These are phyloP conservation scores for Standfussiana lucernea DNA, from an alignment of 2,888 invertebrate species.

Conservation along the genomic window DNA sequence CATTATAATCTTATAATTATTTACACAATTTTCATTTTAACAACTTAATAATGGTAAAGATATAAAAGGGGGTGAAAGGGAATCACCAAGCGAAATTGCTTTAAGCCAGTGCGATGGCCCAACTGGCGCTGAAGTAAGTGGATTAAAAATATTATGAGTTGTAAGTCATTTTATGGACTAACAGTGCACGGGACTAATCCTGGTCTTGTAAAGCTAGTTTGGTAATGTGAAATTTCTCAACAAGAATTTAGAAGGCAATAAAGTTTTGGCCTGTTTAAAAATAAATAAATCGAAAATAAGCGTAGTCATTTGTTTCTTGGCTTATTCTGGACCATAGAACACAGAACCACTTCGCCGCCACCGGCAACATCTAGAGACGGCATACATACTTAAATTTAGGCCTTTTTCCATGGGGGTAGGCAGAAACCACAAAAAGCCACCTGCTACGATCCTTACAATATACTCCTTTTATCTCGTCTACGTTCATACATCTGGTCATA, in stretches of 20 bases:
- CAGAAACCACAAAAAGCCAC: too few species aligned
- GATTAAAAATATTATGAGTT: constrained; percentile 3
- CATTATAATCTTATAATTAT: not conserved
- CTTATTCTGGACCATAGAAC: not conserved
- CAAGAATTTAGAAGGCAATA: not conserved
- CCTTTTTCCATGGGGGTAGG: too few species aligned
- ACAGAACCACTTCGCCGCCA: not conserved
- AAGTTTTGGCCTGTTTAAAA: not conserved
- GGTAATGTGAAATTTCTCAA: not conserved
- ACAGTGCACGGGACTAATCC: not conserved
- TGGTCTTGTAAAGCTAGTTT: not conserved
- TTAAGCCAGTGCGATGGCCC: not conserved
- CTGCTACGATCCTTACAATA: too few species aligned
- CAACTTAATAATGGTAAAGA: not conserved
- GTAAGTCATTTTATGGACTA: not conserved
- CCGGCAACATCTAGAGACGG: not conserved
- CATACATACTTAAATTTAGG: too few species aligned
- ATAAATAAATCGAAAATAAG: not conserved
- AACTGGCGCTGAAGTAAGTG: not conserved
- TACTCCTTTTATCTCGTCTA: too few species aligned
- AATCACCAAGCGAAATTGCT: not conserved
- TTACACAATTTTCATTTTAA: not conserved
- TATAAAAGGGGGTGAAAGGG: constrained; percentile 10
- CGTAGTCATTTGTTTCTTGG: constrained; percentile 2
- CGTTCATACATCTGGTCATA: too few species aligned